Conservation (phyloP, 2,113 vertebrate species). For the Salvelinus alpinus region DNA sequence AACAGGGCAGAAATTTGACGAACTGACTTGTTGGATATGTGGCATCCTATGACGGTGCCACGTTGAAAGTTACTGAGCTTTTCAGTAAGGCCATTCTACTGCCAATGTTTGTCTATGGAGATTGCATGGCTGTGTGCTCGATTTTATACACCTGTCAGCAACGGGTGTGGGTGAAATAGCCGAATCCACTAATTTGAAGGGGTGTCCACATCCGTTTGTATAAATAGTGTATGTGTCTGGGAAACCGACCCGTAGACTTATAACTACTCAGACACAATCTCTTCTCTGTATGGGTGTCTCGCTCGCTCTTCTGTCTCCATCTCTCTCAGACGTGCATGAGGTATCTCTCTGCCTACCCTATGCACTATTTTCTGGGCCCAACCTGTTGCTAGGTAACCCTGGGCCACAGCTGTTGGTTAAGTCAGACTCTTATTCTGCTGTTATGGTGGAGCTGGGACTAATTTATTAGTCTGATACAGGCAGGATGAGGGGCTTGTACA, state of each 20-base stretch:
- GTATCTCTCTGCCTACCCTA: background rate
- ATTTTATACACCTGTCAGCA: too few species aligned
- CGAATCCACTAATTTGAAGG: too few species aligned
- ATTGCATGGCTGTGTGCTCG: too few species aligned
- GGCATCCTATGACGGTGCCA: too few species aligned
- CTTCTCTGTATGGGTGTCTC: background rate
- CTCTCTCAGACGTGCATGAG: background rate
- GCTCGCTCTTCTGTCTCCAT: background rate
- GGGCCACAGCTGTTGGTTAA: slow-evolving; percentile 35
- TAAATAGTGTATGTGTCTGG: background rate
- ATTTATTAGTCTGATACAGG: slow-evolving; percentile 36
- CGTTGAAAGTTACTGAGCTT: too few species aligned
- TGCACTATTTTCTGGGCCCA: background rate
- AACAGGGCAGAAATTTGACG: too few species aligned
- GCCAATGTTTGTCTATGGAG: too few species aligned
- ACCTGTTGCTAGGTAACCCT: slow-evolving; percentile 44
- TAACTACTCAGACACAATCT: background rate
- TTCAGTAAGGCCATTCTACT: too few species aligned
- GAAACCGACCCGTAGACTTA: background rate
- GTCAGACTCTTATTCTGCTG: slow-evolving; percentile 24
- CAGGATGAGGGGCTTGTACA: slow-evolving; percentile 4
- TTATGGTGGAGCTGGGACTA: slow-evolving; percentile 32
- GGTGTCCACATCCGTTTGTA: too few species aligned
- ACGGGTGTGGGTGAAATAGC: too few species aligned
- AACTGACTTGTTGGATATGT: too few species aligned